phyloP scores from a whole-genome alignment of 2,797 vertebrate species.

The Gorsachius magnificus region DNA sequence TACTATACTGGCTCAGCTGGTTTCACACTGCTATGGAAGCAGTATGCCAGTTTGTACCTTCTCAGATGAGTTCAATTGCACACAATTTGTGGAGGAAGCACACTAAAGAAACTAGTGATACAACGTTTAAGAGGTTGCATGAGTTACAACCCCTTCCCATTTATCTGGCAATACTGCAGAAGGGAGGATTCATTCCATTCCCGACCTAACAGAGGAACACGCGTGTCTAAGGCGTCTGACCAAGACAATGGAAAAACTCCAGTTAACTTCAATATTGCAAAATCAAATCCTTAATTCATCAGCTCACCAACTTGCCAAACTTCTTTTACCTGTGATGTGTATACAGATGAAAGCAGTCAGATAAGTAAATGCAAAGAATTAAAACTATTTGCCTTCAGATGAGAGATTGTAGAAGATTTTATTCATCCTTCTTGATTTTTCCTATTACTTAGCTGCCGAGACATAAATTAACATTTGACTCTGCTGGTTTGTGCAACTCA shows the following conservation, averaged over 20 bases:
- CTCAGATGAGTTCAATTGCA: neutral
- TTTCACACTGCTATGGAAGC: neutral
- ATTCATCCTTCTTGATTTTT: slow-evolving; percentile 23
- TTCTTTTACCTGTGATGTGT: neutral
- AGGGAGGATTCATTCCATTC: neutral
- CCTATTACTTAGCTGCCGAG: neutral
- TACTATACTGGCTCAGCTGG: neutral
- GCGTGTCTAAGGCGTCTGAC: neutral
- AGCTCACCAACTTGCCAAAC: neutral
- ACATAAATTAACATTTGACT: slow-evolving; percentile 36
- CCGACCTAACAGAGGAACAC: neutral
- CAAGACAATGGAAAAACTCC: neutral
- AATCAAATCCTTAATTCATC: neutral
- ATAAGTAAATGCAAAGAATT: slow-evolving; percentile 27
- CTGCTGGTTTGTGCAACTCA: neutral
- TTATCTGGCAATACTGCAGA: neutral
- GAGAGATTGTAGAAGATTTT: neutral
- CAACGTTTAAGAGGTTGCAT: neutral
- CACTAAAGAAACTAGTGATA: neutral
- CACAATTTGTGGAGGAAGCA: neutral
- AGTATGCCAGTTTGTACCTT: neutral
- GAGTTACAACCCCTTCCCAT: neutral
- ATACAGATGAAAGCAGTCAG: slow-evolving; percentile 7
- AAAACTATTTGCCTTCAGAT: slow-evolving; percentile 42
- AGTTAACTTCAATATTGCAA: neutral